These are phyloP conservation scores for Axis porcinus DNA, from an alignment of 2,113 vertebrate genomes.

Conservation along the genomic window DNA sequence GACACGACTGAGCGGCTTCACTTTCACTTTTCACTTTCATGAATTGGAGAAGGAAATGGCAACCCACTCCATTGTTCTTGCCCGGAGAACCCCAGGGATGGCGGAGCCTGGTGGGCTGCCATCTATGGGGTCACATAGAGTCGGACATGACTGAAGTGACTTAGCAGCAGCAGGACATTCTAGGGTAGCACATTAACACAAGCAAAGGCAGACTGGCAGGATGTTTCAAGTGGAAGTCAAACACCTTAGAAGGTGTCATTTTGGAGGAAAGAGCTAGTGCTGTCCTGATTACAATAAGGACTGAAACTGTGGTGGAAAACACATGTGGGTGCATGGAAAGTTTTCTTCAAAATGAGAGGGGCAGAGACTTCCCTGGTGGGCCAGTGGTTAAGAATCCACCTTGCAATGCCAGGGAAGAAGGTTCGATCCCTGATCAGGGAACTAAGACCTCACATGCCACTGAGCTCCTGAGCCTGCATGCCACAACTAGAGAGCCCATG, in stretches of 20 bases:
- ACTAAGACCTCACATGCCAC: not conserved
- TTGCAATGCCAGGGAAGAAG: not conserved
- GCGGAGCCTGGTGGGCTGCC: no score
- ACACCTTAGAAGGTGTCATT: constrained; percentile 59
- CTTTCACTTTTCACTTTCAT: no score
- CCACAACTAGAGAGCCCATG: not conserved
- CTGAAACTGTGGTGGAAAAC: constrained; percentile 69
- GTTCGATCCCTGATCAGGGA: not conserved
- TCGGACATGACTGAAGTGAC: no score
- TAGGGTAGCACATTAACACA: constrained; percentile 52
- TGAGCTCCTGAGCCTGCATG: not conserved
- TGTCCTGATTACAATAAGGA: constrained; percentile 68
- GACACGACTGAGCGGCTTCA: no score
- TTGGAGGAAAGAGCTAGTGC: constrained; percentile 70
- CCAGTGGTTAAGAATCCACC: not conserved
- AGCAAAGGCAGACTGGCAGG: constrained; percentile 73
- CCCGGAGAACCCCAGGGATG: no score
- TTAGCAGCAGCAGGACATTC: not conserved
- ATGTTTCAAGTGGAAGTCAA: constrained; percentile 44
- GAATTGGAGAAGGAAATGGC: no score
- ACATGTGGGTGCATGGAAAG: constrained; percentile 73
- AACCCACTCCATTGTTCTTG: no score
- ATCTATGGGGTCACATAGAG: no score
- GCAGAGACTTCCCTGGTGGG: not conserved
- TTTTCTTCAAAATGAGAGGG: constrained; percentile 66